These are phyloP conservation scores for Drosophila burlai DNA, from an alignment of 1,140 invertebrate species.

Conservation along the genomic window DNA sequence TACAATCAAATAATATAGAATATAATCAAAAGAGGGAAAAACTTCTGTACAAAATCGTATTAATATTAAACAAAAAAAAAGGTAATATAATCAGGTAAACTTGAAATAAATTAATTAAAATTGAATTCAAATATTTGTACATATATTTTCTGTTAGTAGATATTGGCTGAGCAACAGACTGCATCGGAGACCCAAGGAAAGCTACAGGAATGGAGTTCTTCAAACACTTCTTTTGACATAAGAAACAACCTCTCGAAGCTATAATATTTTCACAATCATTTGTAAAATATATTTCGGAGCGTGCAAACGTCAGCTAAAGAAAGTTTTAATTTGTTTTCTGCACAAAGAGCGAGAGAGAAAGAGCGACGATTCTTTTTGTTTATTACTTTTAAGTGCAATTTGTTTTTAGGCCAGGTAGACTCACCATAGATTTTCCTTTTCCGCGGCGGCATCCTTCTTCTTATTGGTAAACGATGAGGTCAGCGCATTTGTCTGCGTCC, in stretches of 20 bases:
- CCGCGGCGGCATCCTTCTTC: constrained; percentile 78
- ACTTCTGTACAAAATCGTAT: background rate
- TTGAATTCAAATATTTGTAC: background rate
- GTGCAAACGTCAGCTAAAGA: constrained; percentile 73
- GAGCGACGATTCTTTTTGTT: constrained; percentile 1
- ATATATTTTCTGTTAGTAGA: too few species aligned
- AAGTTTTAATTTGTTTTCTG: constrained; percentile 37
- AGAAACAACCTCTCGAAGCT: background rate
- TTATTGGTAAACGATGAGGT: constrained; percentile 83
- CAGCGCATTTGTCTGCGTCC: constrained; percentile 81
- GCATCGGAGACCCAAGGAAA: too few species aligned
- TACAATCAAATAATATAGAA: background rate
- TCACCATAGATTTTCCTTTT: constrained; percentile 83
- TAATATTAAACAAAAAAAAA: background rate
- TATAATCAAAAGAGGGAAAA: background rate
- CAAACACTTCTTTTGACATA: background rate
- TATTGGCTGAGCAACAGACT: background rate
- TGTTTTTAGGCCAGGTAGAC: constrained; percentile 21
- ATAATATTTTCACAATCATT: background rate
- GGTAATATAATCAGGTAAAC: background rate
- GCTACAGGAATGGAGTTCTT: background rate
- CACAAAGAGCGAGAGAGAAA: constrained; percentile 9
- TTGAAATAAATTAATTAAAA: too few species aligned
- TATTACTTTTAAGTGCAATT: background rate
- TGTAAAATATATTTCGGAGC: constrained; percentile 11